Base-by-base conservation (phyloP, 2,888 invertebrate species). In the Clepsis dumicolana region DNA sequence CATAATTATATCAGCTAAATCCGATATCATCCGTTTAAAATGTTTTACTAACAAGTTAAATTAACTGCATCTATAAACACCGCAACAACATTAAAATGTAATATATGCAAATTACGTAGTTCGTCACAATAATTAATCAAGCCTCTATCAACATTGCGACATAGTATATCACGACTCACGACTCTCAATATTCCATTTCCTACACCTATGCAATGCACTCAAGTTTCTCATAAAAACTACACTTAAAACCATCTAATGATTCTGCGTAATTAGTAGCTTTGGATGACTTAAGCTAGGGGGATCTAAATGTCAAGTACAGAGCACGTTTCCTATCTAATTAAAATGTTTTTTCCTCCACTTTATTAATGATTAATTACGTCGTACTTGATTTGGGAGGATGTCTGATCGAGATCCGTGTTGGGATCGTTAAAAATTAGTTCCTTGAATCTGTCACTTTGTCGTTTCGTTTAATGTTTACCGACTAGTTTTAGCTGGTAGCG, bases 251-350 rank as follows among this genome's bases (percentile, higher is more conserved):
- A 21, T 64, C 59, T 60, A 68, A 57, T 59, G 63, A 66, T 32
- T 66, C 21, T 16, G 24, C 29, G 64, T 68, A 68, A 68, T 68
- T 64, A 68, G 52, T 44, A 52, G 41, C 48, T 27, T 48, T 24
- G 25, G 59, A 5, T 59, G 29, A 38, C 54, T 68, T 41, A 64
- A 68, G 56, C 60, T 32, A 41, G 69, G 70, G 71, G 65, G 71
- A 59, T 72, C 72, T 82, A 82, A 87, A 87, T 86, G 85, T 84
- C 85, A 85, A 85, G 80, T 78, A 75, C 75, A 73, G 68, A 72
- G 66, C 65, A 69, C 74, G 69, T 77, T 81, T 80, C 79, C 79
- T 80, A 75, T 72, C 73, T 80, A 78, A 81, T 82, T 81, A 79
- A 64, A 64, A 53, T 65, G 64, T 59, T 71, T 77, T 75, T 77